A percentile compares a stretch with the other conserved stretches of the same genome.
phyloP scores from a whole-genome alignment of 2,113 vertebrate species.

The Cynoglossus semilaevis region DNA sequence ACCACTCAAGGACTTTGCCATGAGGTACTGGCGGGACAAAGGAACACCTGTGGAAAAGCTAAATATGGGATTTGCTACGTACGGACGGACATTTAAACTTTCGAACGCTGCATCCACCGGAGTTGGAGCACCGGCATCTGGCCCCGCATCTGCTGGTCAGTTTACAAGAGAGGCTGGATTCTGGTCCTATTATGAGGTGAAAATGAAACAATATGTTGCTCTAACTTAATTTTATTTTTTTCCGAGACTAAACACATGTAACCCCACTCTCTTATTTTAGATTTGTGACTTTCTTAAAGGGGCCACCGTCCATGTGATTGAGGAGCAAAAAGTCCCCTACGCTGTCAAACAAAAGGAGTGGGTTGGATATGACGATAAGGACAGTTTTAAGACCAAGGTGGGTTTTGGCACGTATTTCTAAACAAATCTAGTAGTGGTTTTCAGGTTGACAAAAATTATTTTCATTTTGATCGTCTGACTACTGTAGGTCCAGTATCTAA shows the following conservation, averaged over 20 bases:
- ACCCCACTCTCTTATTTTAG: slow-evolving; percentile 46
- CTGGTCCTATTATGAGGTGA: slow-evolving; percentile 83
- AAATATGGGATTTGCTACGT: slow-evolving; percentile 80
- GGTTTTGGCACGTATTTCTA: not conserved
- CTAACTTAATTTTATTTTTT: not conserved
- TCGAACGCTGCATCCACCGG: slow-evolving; percentile 28
- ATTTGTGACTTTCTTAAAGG: slow-evolving; percentile 76
- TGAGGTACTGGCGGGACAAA: slow-evolving; percentile 76
- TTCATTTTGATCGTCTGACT: not conserved
- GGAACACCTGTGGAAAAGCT: slow-evolving; percentile 77
- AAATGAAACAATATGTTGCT: not conserved
- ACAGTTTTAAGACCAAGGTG: slow-evolving; percentile 79
- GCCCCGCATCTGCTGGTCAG: slow-evolving; percentile 67
- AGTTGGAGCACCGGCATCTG: slow-evolving; percentile 60
- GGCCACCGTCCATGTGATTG: slow-evolving; percentile 65
- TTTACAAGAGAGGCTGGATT: slow-evolving; percentile 77
- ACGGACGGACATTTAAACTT: slow-evolving; percentile 76
- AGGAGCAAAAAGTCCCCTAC: slow-evolving; percentile 78
- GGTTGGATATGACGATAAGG: slow-evolving; percentile 77
- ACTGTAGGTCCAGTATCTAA: slow-evolving; percentile 73
- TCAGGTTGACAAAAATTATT: not conserved
- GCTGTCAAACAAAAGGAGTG: slow-evolving; percentile 71
- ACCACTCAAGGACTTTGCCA: slow-evolving; percentile 69
- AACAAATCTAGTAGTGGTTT: not conserved
- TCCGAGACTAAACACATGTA: too few relatives aligned